phyloP scores from a whole-genome alignment of 2,113 vertebrate species.

The Apistogramma diplotaenia region DNA sequence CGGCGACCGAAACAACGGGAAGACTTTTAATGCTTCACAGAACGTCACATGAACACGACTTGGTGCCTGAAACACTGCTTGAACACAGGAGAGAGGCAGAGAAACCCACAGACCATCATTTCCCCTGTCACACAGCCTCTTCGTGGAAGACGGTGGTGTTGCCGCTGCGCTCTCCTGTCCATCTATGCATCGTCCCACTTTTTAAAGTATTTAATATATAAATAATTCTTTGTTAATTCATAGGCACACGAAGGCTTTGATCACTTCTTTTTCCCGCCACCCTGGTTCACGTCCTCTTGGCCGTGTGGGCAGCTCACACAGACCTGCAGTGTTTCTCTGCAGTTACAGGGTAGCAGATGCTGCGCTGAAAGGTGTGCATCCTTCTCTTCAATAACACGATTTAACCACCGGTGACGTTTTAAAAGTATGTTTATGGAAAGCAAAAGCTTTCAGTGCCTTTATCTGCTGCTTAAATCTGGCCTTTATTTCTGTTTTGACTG shows the following conservation, averaged over 20 bases:
- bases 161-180: too few species aligned
- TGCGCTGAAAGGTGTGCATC: background rate
- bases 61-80: background rate
- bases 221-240: background rate
- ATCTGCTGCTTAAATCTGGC: background rate
- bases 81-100: background rate
- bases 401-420: background rate
- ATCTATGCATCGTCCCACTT: too few species aligned
- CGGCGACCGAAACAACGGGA: conserved; percentile 18
- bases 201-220: too few species aligned
- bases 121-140: too few species aligned
- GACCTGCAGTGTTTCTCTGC: too few species aligned
- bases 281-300: rapidly evolving
- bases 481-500: too few species aligned
- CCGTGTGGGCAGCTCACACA: background rate
- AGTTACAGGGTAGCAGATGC: background rate
- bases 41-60: background rate
- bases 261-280: background rate
- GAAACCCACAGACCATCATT: background rate
- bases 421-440: background rate
- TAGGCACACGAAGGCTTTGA: background rate
- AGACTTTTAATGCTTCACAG: background rate
- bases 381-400: too few species aligned
- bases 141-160: too few species aligned
- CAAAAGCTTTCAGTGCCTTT: background rate